Evolutionary conservation across 2,113 vertebrate species (phyloP).

Genomic region (Tupaia chinensis): DNA sequence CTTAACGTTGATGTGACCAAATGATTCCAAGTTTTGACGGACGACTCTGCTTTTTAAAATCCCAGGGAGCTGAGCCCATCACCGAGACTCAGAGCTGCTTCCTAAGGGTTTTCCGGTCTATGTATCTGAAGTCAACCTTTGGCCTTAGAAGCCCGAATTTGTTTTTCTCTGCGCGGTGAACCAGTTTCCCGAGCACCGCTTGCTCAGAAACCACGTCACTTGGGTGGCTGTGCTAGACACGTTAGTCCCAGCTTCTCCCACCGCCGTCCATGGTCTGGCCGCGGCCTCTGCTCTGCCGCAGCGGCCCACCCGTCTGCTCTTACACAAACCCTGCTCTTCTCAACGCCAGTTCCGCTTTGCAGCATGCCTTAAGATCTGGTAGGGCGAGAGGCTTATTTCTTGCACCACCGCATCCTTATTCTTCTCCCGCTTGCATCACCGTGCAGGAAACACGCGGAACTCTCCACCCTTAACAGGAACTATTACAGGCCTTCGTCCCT

Average conservation of each 20-base stretch:
- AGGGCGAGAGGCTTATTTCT: slow-evolving; percentile 37
- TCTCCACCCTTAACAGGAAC: slow-evolving; percentile 29
- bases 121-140: not conserved
- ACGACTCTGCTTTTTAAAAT: not conserved
- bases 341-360: not conserved
- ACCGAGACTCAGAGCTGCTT: not conserved
- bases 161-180: not conserved
- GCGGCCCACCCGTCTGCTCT: not conserved
- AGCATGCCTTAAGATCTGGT: not conserved
- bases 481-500: not conserved
- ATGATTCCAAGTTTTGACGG: not conserved
- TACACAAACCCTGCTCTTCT: not conserved
- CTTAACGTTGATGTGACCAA: not conserved
- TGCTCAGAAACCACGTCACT: not conserved
- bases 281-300: not conserved
- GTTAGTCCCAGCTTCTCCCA: too few species aligned
- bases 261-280: not conserved
- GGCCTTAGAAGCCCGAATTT: not conserved
- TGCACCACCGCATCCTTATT: not conserved
- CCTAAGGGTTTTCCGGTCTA: not conserved
- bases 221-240: not conserved
- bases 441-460: not conserved
- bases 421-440: not conserved
- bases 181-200: not conserved
- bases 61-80: not conserved